phyloP scores from a whole-genome alignment of 2,888 invertebrate species.

The Myopa testacea region DNA sequence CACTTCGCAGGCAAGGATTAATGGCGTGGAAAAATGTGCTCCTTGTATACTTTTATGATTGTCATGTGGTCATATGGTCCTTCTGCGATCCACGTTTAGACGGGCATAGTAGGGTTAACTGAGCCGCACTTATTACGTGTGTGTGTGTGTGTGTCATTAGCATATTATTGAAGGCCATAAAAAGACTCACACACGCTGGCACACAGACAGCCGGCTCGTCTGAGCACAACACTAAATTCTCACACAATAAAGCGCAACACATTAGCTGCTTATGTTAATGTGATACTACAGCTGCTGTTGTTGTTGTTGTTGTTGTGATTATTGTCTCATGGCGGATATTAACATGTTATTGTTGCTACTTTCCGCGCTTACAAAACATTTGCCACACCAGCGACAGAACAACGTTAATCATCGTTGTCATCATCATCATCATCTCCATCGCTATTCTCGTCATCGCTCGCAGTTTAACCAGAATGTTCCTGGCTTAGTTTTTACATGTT shows the following conservation, averaged over 20 bases:
- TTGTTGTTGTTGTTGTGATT: slow-evolving; percentile 46
- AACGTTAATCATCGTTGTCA: too few species aligned
- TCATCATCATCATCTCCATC: background rate
- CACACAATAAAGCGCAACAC: slow-evolving; percentile 62
- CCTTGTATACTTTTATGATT: background rate
- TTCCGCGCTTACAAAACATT: slow-evolving; percentile 48
- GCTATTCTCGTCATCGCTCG: background rate
- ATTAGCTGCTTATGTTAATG: slow-evolving; percentile 58
- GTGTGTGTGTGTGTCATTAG: background rate
- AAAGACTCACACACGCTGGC: background rate
- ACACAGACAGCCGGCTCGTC: slow-evolving; percentile 14
- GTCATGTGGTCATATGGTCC: background rate
- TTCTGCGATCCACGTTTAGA: background rate
- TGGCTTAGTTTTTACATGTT: background rate
- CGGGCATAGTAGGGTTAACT: background rate
- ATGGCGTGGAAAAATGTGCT: background rate
- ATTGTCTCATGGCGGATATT: slow-evolving; percentile 61
- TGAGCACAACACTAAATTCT: slow-evolving; percentile 18
- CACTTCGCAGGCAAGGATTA: background rate
- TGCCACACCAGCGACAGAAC: too few species aligned
- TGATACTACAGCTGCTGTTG: slow-evolving; percentile 37
- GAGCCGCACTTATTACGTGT: background rate
- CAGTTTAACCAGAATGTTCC: background rate
- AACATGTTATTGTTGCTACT: slow-evolving; percentile 64
- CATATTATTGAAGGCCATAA: background rate